Conservation (phyloP, 2,888 invertebrate genomes). For the Caenorhabditis auriculariae region DNA sequence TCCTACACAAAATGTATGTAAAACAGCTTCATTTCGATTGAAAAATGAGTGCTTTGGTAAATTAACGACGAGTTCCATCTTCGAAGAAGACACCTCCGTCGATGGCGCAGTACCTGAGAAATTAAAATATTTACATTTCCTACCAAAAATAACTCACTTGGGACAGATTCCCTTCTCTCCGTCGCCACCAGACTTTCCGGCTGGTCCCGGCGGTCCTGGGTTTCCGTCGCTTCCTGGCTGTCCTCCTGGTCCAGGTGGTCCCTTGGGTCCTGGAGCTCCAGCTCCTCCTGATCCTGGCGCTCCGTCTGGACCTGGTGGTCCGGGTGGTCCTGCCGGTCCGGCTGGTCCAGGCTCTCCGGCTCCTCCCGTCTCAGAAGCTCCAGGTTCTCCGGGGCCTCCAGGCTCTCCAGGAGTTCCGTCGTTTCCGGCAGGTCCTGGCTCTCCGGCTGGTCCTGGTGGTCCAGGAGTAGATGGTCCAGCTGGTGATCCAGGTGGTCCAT, state of each 20-base stretch:
- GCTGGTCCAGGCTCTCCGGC: slow-evolving; percentile 39
- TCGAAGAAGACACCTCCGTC: no score
- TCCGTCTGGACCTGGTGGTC: slow-evolving; percentile 38
- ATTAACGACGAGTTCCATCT: no score
- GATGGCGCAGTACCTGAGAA: no score
- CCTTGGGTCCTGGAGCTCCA: slow-evolving; percentile 31
- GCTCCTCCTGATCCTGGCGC: slow-evolving; percentile 35
- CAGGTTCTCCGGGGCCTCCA: slow-evolving; percentile 37
- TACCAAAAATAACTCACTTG: no score
- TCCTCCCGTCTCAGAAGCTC: slow-evolving; percentile 19
- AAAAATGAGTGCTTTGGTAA: no score
- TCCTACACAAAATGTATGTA: no score
- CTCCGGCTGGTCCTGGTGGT: slow-evolving; percentile 34
- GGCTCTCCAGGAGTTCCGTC: slow-evolving; percentile 34
- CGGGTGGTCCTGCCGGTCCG: slow-evolving; percentile 36
- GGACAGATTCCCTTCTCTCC: slow-evolving; percentile 49
- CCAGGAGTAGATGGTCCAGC: slow-evolving; percentile 27
- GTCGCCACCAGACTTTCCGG: slow-evolving; percentile 32
- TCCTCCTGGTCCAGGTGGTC: slow-evolving; percentile 31
- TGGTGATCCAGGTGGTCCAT: slow-evolving; percentile 34
- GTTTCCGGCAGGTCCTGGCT: slow-evolving; percentile 37
- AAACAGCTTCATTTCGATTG: no score
- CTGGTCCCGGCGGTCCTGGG: slow-evolving; percentile 31
- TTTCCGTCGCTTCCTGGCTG: slow-evolving; percentile 30
- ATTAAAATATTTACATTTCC: no score